phyloP scores from a whole-genome alignment of 2,888 invertebrate species.

The Papilio demoleus region DNA sequence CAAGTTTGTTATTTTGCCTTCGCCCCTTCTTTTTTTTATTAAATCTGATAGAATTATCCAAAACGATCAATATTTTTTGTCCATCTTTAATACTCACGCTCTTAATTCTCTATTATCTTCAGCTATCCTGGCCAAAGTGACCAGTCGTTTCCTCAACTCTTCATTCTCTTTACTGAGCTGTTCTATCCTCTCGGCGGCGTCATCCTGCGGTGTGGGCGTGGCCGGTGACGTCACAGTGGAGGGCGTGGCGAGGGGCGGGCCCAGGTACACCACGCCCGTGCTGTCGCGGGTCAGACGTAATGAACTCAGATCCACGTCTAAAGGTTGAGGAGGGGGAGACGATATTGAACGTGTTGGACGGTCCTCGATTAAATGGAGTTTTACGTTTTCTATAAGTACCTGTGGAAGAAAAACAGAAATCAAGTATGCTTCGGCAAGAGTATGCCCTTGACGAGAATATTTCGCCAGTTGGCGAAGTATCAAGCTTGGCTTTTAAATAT shows the following conservation, averaged over 20 bases:
- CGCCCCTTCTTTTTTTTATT: too few relatives aligned
- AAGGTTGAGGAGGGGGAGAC: constrained; percentile 91
- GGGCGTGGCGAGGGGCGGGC: constrained; percentile 78
- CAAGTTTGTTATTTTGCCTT: too few relatives aligned
- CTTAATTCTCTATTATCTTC: constrained; percentile 81
- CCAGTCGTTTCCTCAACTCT: constrained; percentile 74
- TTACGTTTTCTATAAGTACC: constrained; percentile 89
- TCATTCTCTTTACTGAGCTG: constrained; percentile 76
- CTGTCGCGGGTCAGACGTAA: constrained; percentile 88
- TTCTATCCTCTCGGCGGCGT: constrained; percentile 68
- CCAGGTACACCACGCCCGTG: constrained; percentile 89
- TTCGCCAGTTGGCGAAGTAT: too few relatives aligned
- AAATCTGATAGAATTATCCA: too few relatives aligned
- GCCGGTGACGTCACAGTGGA: constrained; percentile 54
- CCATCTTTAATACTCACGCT: constrained; percentile 81
- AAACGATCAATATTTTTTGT: too few relatives aligned
- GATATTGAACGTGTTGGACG: constrained; percentile 90
- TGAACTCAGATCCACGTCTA: constrained; percentile 88
- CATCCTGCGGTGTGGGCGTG: constrained; percentile 52
- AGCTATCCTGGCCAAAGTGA: constrained; percentile 78
- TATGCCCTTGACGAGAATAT: too few relatives aligned
- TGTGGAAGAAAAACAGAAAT: constrained; percentile 71
- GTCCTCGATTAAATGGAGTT: constrained; percentile 91
- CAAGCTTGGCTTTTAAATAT: too few relatives aligned
- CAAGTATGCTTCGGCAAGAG: too few relatives aligned